phyloP scores from a whole-genome alignment of 1,140 invertebrate genomes.

The Cephus cinctus region DNA sequence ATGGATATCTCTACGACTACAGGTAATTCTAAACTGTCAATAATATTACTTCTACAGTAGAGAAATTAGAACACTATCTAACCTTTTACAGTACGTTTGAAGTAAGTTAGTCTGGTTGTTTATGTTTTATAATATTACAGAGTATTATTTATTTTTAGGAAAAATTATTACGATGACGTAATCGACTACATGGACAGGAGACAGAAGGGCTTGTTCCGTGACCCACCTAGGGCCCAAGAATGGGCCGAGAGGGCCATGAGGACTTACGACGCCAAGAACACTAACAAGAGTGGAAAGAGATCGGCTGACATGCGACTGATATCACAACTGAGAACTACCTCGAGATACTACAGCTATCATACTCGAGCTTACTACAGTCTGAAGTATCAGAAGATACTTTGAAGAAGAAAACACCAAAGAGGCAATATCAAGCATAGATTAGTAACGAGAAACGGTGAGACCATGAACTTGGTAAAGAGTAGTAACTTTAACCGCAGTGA shows the following conservation, averaged over 20 bases:
- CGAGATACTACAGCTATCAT: conserved; percentile 51
- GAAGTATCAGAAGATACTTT: conserved; percentile 51
- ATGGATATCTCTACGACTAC: conserved; percentile 80
- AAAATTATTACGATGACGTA: conserved; percentile 82
- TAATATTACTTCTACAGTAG: background rate
- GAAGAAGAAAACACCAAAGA: too few relatives aligned
- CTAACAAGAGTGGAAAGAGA: conserved; percentile 39
- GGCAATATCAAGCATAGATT: too few relatives aligned
- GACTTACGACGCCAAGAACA: conserved; percentile 61
- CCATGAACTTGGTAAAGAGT: too few relatives aligned
- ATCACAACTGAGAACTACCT: conserved; percentile 37
- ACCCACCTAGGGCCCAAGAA: conserved; percentile 73
- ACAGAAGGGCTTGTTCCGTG: conserved; percentile 65
- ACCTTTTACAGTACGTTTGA: too few relatives aligned
- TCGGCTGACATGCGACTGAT: conserved; percentile 48
- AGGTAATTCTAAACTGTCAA: conserved; percentile 39
- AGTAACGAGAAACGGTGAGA: too few relatives aligned
- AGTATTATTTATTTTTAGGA: conserved; percentile 41
- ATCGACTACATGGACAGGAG: conserved; percentile 79
- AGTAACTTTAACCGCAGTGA: too few relatives aligned
- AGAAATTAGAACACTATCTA: too few relatives aligned
- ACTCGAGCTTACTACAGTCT: conserved; percentile 53
- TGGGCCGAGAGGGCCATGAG: conserved; percentile 78
- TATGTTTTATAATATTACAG: too few relatives aligned
- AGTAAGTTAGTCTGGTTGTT: too few relatives aligned